Base-by-base conservation (phyloP, 2,113 vertebrate species). In the Peucedramus taeniatus region DNA sequence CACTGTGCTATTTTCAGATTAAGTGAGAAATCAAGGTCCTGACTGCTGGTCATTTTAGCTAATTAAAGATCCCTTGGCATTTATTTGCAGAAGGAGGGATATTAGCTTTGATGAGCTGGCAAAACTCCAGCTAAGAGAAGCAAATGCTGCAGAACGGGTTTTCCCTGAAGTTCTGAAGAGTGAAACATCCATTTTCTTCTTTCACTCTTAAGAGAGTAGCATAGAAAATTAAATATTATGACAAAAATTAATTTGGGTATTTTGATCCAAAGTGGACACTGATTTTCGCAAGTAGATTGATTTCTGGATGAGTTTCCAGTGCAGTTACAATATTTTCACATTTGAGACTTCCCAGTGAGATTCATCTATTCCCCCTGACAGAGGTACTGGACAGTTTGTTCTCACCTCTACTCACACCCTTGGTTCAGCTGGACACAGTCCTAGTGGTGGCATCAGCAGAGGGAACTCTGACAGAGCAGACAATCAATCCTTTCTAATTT, bases 1-100 rank as follows among this genome's bases (percentile, higher is more conserved):
- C 71, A 81, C 76, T 50, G 79, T 65, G 86, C 76, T 95, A 90
- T 93, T 96, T 97, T 94, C 96, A 95, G 92, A 92, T 94, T 93
- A 92, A 96, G 70, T 89, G 93, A 94, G 94, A 96, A 96, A 97
- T 92, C 49, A 71, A 91, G 85, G 85, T 96, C 82, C 69, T 83
- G 85, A 94, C 88, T 95, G 64, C 56, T 40, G 82, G 89, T 86
- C 64, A 60, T 94, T 96, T 96, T 56, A 89, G 49, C 72, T 96
- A 95, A 95, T 94, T 96, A 88, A 93, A 83, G 56, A 87, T 94
- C 90, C 82, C 68, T 90, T 84, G 85, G 44, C 60, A 90, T 94
- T 95, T 96, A 84, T 93, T 87, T 95, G 76, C 53, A 83, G 86
- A 86, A 90, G 56, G 49, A 90, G 31, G 28, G 40, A 78, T 92